These are phyloP conservation scores for Protophormia terraenovae DNA, from an alignment of 2,888 invertebrate species.

Conservation along the genomic window DNA sequence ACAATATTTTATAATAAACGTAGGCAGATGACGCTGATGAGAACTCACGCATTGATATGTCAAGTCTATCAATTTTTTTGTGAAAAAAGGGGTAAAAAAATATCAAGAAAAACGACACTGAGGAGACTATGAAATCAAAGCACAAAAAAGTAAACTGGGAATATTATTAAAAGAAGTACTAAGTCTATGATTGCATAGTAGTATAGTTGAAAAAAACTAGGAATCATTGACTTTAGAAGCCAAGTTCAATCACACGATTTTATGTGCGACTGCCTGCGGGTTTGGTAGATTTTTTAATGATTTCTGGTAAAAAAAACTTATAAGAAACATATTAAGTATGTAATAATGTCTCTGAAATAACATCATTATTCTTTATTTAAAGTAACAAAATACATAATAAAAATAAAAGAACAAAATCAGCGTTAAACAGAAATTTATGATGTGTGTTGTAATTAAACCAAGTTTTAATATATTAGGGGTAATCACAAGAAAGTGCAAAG, in stretches of 20 bases:
- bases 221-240: conserved; percentile 54
- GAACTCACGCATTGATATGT: conserved; percentile 26
- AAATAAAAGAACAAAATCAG: conserved; percentile 26
- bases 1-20: conserved; percentile 30
- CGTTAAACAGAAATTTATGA: conserved; percentile 49
- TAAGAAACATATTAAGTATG: background rate
- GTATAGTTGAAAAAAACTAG: background rate
- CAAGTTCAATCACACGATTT: conserved; percentile 55
- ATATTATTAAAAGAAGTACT: background rate
- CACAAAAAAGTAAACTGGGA: background rate
- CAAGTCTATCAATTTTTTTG: conserved; percentile 6
- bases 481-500: background rate
- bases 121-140: background rate
- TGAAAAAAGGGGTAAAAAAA: background rate
- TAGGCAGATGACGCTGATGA: conserved; percentile 6
- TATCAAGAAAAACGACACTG: background rate
- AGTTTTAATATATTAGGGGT: background rate
- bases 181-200: background rate
- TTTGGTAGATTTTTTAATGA: background rate
- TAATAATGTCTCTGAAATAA: background rate
- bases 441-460: conserved; percentile 48
- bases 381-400: background rate
- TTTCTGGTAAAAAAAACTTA: background rate
- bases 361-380: conserved; percentile 61
- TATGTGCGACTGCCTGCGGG: background rate